These are phyloP conservation scores for Leptinotarsa peninsularis DNA, from an alignment of 2,888 invertebrate genomes.

Conservation along the genomic window DNA sequence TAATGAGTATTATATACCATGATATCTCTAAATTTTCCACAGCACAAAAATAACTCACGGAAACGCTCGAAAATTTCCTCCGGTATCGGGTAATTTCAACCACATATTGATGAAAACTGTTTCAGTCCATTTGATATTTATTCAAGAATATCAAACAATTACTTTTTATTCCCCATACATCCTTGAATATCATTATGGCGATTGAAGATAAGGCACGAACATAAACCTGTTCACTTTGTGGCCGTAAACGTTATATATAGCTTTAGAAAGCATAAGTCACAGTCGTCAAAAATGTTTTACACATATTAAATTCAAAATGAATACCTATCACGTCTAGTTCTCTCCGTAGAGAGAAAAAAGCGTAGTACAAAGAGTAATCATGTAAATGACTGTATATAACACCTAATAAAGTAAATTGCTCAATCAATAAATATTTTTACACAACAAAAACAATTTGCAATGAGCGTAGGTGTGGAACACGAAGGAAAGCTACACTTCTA, in stretches of 20 bases:
- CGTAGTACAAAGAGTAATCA: conserved; percentile 37
- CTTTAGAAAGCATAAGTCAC: conserved; percentile 31
- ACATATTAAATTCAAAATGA: conserved; percentile 34
- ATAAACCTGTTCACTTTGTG: conserved; percentile 32
- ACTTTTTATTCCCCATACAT: background rate
- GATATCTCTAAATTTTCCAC: no score
- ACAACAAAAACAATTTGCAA: conserved; percentile 45
- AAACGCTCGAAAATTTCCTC: no score
- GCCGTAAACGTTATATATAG: conserved; percentile 34
- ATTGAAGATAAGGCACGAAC: conserved; percentile 28
- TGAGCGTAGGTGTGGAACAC: conserved; percentile 45
- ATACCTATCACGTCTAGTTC: conserved; percentile 22
- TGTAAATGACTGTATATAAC: conserved; percentile 42
- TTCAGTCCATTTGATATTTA: no score
- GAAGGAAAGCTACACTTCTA: conserved; percentile 45
- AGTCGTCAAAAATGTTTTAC: conserved; percentile 38
- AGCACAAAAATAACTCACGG: no score
- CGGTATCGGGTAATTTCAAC: no score
- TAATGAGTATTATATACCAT: no score
- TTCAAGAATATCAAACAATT: background rate
- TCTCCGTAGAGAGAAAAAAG: conserved; percentile 30
- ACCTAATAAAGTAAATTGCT: conserved; percentile 43
- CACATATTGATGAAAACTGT: no score
- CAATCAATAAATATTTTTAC: conserved; percentile 42
- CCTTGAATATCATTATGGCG: conserved; percentile 24